Percentiles rank a stretch among this genome's conserved stretches.
These are phyloP conservation scores for Palloptera scutellata DNA, from an alignment of 2,888 invertebrate genomes.

Conservation along the genomic window DNA sequence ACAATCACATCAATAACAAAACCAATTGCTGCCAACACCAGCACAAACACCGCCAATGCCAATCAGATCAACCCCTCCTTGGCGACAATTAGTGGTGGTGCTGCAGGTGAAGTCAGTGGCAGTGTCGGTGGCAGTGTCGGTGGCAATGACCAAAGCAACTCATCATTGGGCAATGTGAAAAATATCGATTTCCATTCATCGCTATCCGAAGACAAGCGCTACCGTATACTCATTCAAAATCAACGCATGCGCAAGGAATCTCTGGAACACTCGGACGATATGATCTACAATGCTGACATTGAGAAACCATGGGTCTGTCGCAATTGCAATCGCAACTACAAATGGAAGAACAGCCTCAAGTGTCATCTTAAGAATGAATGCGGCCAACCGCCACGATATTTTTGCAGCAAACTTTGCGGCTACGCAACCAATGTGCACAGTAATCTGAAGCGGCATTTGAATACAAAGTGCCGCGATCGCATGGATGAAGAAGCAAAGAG, in stretches of 20 bases:
- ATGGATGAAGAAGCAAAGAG: conserved; percentile 54
- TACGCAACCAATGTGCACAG: conserved; percentile 65
- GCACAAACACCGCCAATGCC: conserved; percentile 11
- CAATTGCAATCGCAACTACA: conserved; percentile 77
- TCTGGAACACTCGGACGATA: conserved; percentile 62
- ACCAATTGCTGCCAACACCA: conserved; percentile 9
- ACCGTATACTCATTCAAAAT: conserved; percentile 62
- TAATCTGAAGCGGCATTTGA: conserved; percentile 64
- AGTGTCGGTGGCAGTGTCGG: conserved; percentile 28
- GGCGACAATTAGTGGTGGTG: background rate
- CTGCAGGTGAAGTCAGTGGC: conserved; percentile 30
- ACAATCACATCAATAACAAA: conserved; percentile 53
- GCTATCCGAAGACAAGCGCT: conserved; percentile 60
- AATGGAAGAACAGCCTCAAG: conserved; percentile 76
- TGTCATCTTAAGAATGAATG: conserved; percentile 76
- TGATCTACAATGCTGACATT: conserved; percentile 64
- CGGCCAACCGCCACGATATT: conserved; percentile 68
- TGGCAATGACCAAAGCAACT: conserved; percentile 37
- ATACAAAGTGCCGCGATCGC: conserved; percentile 63
- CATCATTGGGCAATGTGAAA: conserved; percentile 36
- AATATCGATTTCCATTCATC: conserved; percentile 45
- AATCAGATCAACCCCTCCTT: background rate
- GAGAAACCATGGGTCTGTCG: conserved; percentile 69
- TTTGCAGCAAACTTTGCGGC: conserved; percentile 64
- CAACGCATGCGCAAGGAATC: conserved; percentile 63